Evolutionary conservation across 2,888 invertebrate species (phyloP), one percentile per base, ranked within the genome.

Genomic region (Myopa testacea): DNA sequence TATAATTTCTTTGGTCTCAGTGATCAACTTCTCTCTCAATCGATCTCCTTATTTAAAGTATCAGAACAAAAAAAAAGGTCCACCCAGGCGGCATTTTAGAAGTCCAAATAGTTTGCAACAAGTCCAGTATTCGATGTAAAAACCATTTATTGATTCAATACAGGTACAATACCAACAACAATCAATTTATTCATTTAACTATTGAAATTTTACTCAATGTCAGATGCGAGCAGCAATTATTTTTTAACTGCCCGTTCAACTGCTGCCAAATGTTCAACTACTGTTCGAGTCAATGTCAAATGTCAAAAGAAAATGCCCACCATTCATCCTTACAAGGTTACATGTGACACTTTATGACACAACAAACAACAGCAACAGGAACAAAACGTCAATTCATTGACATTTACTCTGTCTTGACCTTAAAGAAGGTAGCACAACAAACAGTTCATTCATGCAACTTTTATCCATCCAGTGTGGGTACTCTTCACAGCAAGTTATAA

Each of bases 371-470:
- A 50, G 50, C 52, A 69, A 26, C 1, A 12, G 26, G 7, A 55
- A 50, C 34, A 70, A 70, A 55, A 12, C 52, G 70, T 16, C 70
- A 37, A 70, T 70, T 70, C 37, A 70, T 70, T 70, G 70, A 55
- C 70, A 70, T 34, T 70, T 70, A 70, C 70, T 70, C 6, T 70
- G 37, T 10, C 52, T 8, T 16, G 55, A 55, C 50, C 62, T 62
- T 16, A 62, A 63, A 63, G 37, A 14, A 63, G 37, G 55, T 55
- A 55, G 6, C 2, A 55, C 14, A 45, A 45, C 34, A 37, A 70
- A 12, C 37, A 12, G 14, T 70, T 70, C 34, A 52, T 70, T 55
- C 70, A 70, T 55, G 14, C 19, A 52, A 34, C n/a, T 34, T 50
- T 6, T 45, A 45, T 45, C 45, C 45, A 45, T 45, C 45, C 45